These are phyloP conservation scores for Mizuhopecten yessoensis DNA, from an alignment of 1,140 invertebrate species.

Conservation along the genomic window DNA sequence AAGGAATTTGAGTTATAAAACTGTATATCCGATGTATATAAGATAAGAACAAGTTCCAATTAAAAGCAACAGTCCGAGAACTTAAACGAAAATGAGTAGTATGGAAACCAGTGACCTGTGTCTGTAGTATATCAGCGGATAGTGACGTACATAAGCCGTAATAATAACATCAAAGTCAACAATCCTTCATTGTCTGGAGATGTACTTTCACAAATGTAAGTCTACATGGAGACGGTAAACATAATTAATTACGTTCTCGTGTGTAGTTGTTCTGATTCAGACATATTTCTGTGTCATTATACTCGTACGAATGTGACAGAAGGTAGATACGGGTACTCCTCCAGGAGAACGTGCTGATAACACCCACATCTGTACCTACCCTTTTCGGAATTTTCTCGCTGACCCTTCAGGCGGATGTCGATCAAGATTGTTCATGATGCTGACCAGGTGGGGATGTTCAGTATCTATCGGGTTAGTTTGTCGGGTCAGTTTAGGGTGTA, in stretches of 20 bases:
- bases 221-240: not conserved
- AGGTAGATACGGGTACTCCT: not conserved
- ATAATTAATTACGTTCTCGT: not conserved
- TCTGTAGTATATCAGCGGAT: too few species aligned
- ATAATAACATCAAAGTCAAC: not conserved
- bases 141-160: not conserved
- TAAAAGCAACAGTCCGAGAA: not conserved
- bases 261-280: conserved; percentile 28
- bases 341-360: not conserved
- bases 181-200: not conserved
- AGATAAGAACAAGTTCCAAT: too few species aligned
- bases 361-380: conserved; percentile 49
- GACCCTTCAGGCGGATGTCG: conserved; percentile 55
- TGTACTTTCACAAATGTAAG: conserved; percentile 47
- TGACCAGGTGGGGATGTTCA: conserved; percentile 5
- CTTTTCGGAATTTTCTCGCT: conserved; percentile 55
- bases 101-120: not conserved
- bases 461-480: conserved; percentile 16
- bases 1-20: too few species aligned
- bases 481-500: not conserved
- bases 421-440: conserved; percentile 54
- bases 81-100: not conserved
- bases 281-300: not conserved
- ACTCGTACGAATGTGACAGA: not conserved
- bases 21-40: too few species aligned